These are phyloP conservation scores for Leptopilina clavipes DNA, from an alignment of 1,140 invertebrate genomes.

Conservation along the genomic window DNA sequence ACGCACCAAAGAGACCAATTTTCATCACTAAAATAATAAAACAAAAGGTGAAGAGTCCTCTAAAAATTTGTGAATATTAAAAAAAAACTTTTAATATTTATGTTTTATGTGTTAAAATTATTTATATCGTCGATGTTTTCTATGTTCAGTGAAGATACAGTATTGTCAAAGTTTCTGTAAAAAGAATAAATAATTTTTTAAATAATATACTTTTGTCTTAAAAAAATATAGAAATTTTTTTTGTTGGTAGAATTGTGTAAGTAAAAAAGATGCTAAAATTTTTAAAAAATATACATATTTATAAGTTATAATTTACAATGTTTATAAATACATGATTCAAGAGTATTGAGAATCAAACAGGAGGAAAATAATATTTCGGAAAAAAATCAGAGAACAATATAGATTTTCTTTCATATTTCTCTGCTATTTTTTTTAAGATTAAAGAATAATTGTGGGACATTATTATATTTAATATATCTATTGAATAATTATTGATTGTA, in stretches of 20 bases:
- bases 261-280: not conserved
- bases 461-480: not conserved
- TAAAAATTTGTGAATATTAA: not conserved
- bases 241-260: conserved; percentile 1
- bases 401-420: not conserved
- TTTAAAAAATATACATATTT: conserved; percentile 35
- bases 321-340: conserved; percentile 46
- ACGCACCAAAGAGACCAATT: conserved; percentile 58
- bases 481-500: not conserved
- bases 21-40: conserved; percentile 60
- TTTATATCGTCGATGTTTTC: too few relatives aligned
- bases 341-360: conserved; percentile 36
- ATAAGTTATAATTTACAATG: conserved; percentile 53
- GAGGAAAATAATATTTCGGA: not conserved
- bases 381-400: not conserved
- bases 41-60: conserved; percentile 47
- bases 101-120: too few relatives aligned
- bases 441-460: not conserved
- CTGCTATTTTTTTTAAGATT: not conserved
- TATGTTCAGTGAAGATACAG: too few relatives aligned
- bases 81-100: too few relatives aligned
- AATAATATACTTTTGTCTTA: too few relatives aligned
- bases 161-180: too few relatives aligned
- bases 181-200: too few relatives aligned
- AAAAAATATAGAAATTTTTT: too few relatives aligned